Conservation (phyloP, 2,888 invertebrate genomes). For the Pyrocoelia pectoralis region DNA sequence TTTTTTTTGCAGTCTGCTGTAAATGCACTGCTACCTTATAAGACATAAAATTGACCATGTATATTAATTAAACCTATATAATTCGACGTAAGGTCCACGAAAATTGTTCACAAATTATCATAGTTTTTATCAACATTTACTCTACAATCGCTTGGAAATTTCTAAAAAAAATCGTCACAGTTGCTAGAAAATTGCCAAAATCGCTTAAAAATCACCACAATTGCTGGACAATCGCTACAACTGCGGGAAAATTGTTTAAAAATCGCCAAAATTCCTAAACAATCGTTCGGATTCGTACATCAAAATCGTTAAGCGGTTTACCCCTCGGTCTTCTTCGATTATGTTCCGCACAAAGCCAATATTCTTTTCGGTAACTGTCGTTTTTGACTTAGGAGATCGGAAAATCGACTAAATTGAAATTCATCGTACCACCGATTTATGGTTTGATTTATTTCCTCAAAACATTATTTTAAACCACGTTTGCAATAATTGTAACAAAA, state of each 20-base stretch:
- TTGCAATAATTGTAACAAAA: no score
- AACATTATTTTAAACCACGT: no score
- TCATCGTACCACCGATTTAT: no score
- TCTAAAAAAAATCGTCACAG: neutral
- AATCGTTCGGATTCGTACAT: neutral
- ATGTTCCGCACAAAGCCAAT: no score
- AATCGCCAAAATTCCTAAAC: neutral
- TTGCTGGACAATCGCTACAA: slow-evolving; percentile 1
- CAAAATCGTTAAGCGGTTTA: neutral
- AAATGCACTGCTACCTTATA: no score
- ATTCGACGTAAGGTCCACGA: neutral
- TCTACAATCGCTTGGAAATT: neutral
- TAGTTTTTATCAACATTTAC: neutral
- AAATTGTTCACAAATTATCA: neutral
- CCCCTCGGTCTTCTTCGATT: no score
- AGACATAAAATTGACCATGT: no score
- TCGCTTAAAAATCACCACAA: neutral
- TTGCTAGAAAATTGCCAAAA: neutral
- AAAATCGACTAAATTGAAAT: no score
- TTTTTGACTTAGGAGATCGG: no score
- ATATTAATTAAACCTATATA: neutral
- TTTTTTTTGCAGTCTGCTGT: no score
- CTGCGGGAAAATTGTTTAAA: neutral
- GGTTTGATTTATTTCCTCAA: no score
- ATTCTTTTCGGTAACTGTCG: no score